Evolutionary conservation across 1,140 invertebrate species (phyloP), one percentile per base, ranked within the genome.

Genomic region (Caenorhabditis remanei): DNA sequence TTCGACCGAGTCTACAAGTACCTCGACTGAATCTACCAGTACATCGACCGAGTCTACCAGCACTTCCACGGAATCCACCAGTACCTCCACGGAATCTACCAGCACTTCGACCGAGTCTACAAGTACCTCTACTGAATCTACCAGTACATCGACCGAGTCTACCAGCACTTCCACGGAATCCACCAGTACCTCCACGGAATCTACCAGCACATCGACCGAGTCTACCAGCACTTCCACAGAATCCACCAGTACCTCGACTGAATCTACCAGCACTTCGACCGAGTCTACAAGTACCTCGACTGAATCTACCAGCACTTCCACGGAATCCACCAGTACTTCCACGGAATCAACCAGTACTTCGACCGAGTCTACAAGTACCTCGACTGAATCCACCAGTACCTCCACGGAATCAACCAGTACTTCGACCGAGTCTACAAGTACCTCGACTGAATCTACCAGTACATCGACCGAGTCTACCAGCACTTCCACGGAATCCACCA

Each of bases 221-320:
- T 50, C 84, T 0, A 65, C 84, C 4, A 75, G 61, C 19, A 71
- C 84, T 0, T 41, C 65, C 1, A 67, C 84, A 4, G 46, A 56
- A 16, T 50, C 84, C 2, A 53, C 84, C 63, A 67, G 40, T 8
- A 85, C 58, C 1, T 61, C 84, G 0, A 71, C 84, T 7, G 24
- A 56, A 16, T 50, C 84, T 0, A 65, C 83, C 43, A 83, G 24
- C 4, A 83, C 84, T 4, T 41, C 84, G n/a, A 85, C 84, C 43
- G 58, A 56, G 41, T 24, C 43, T 32, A 67, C 61, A 41, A 85
- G 53, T 7, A 71, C 65, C 6, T n/a, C 65, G 2, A 71, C 65
- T 2, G 65, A 71, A 32, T 71, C 65, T 1, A 71, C 65, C 9
- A 16, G 14, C 4, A 61, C 56, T 4, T 55, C 84, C 0, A 67